Base-by-base conservation (phyloP, 2,888 invertebrate species). In the Girardia tigrina region DNA sequence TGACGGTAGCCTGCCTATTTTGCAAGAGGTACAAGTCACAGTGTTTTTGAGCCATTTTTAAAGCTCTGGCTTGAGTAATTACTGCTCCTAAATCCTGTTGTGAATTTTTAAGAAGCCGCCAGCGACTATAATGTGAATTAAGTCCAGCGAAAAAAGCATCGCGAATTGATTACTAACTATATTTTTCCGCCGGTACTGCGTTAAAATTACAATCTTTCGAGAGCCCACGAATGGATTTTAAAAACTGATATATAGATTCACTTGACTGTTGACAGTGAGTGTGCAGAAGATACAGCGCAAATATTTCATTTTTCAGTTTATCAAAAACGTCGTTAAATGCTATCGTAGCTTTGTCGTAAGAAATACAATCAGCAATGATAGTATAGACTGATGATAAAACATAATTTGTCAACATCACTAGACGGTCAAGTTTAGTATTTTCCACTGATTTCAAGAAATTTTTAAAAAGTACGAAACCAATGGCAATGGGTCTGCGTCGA, bases 21-120 rank as follows among this genome's bases (percentile, higher is more conserved):
- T n/a, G n/a, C n/a, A 6, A 28, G 8, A 29, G 72, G 6, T 71
- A 71, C 28, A 28, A 71, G 72, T 28, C 28, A 71, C 28, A 71
- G 72, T 71, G 28, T 28, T 28, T 71, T 71, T 71, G 72, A 28
- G 72, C 72, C 28, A 71, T 28, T 23, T 71, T 56, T 42, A 42
- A 26, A 42, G 73, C 27, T 73, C 29, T 73, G 4, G 73, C 73
- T 29, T 73, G 73, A 42, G 70, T 26, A 26, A 73, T 56, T 26
- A 29, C 42, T 12, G 27, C 56, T 27, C 36, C 26, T 29, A 73
- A 42, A 42, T 73, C 73, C 26, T 42, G 29, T 16, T 20, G 26
- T 73, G 28, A 26, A 56, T 73, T 73, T 71, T 73, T 56, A 26
- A 73, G 73, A 26, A 73, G 73, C 56, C 73, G 29, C 56, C 56